A percentile compares a stretch with the other conserved stretches of the same genome.
Evolutionary conservation across 2,888 invertebrate genomes (phyloP).

Genomic region (Buathra laborator): DNA sequence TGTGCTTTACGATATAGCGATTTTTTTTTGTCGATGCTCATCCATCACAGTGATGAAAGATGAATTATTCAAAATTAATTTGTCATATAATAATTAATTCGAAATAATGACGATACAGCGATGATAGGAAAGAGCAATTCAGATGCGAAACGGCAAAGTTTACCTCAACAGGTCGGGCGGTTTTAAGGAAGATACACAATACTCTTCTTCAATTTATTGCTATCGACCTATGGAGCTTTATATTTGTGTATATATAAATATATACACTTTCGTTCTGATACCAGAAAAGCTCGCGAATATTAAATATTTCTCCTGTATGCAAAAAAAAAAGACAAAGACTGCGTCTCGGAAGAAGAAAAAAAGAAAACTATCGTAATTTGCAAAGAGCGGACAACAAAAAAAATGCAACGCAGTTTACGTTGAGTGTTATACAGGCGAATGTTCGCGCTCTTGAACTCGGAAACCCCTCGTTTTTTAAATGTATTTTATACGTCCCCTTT

Average conservation of each 20-base stretch:
- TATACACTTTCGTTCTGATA: constrained; percentile 58
- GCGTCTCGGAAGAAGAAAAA: constrained; percentile 27
- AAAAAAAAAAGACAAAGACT: constrained; percentile 40
- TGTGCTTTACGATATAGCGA: neutral
- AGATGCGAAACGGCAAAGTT: constrained; percentile 53
- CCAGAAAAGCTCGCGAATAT: constrained; percentile 55
- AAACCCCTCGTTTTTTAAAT: constrained; percentile 67
- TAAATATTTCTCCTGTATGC: constrained; percentile 60
- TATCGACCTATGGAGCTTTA: constrained; percentile 67
- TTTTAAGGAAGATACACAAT: constrained; percentile 58
- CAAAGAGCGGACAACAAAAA: constrained; percentile 10
- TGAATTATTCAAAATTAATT: no score
- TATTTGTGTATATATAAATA: constrained; percentile 61
- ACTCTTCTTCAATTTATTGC: constrained; percentile 65
- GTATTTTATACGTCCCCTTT: constrained; percentile 75
- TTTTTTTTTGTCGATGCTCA: no score
- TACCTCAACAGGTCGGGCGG: constrained; percentile 23
- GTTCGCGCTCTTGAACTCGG: constrained; percentile 62
- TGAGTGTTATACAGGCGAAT: constrained; percentile 52
- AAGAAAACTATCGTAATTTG: constrained; percentile 57
- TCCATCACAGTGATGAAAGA: no score
- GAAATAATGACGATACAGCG: neutral
- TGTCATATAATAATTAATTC: no score
- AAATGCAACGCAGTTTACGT: constrained; percentile 46
- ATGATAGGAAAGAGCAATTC: neutral